phyloP scores from a whole-genome alignment of 2,113 vertebrate species.

The Taxidea taxus region DNA sequence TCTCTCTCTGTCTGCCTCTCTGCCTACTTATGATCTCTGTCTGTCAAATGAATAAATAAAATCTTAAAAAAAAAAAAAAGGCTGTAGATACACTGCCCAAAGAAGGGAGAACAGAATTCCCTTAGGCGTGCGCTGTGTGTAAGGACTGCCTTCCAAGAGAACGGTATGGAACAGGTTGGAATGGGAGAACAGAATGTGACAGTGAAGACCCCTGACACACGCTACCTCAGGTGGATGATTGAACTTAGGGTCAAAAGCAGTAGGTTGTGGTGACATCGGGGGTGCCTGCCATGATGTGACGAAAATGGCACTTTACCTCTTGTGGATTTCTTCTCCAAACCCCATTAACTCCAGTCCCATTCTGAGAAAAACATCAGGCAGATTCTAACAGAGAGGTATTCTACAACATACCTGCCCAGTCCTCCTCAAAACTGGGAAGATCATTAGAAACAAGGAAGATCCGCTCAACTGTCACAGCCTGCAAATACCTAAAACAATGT shows the following conservation, averaged over 20 bases:
- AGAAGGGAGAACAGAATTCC: background rate
- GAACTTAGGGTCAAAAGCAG: background rate
- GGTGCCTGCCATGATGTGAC: background rate
- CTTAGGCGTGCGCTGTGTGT: too few species aligned
- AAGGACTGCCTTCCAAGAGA: background rate
- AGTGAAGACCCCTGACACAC: background rate
- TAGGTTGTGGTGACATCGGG: background rate
- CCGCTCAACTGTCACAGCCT: background rate
- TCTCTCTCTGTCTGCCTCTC: too few species aligned
- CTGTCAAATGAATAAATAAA: too few species aligned
- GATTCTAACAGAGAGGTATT: background rate
- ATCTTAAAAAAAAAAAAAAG: too few species aligned
- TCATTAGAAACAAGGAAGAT: background rate
- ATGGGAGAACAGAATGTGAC: fast-evolving
- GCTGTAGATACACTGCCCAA: too few species aligned
- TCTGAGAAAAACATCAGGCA: background rate
- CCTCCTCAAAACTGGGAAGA: background rate
- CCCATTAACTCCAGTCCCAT: background rate
- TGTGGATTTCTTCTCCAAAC: background rate
- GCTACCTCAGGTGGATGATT: background rate
- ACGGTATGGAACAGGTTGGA: fast-evolving
- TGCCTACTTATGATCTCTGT: too few species aligned
- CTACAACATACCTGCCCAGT: background rate
- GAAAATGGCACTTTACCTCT: background rate
- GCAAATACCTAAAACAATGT: background rate